Percentiles rank a stretch among this genome's conserved stretches.
Evolutionary conservation across 2,888 invertebrate species (phyloP).

Genomic region (Troilus luridus): DNA sequence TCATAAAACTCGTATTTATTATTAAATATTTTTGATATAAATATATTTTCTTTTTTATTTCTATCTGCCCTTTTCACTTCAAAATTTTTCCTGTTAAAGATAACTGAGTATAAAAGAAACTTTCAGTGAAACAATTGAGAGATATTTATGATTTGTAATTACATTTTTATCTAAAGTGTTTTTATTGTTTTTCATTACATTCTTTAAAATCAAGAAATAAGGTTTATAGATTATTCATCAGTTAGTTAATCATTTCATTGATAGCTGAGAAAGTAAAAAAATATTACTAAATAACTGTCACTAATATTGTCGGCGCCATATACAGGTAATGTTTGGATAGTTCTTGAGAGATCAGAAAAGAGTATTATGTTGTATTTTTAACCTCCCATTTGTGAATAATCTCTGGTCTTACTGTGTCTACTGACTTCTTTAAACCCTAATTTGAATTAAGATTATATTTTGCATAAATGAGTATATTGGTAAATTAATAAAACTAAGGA

Average conservation of each 20-base stretch:
- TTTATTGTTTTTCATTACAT: too few relatives aligned
- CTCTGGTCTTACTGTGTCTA: too few relatives aligned
- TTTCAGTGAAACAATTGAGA: background rate
- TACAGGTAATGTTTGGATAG: too few relatives aligned
- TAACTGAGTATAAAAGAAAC: background rate
- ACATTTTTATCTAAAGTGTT: background rate
- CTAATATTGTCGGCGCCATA: too few relatives aligned
- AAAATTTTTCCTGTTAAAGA: background rate
- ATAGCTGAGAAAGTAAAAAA: background rate
- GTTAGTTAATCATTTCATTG: background rate
- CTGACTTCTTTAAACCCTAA: too few relatives aligned
- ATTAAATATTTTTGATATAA: conserved; percentile 60
- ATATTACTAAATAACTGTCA: background rate
- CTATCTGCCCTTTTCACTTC: background rate
- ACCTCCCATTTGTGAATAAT: too few relatives aligned
- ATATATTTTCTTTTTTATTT: conserved; percentile 25
- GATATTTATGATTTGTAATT: background rate
- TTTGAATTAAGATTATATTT: too few relatives aligned
- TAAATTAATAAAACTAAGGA: too few relatives aligned
- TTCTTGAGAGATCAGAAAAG: too few relatives aligned
- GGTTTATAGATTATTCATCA: background rate
- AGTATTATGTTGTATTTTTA: too few relatives aligned
- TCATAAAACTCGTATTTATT: conserved; percentile 57
- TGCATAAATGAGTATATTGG: too few relatives aligned
- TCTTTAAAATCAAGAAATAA: background rate